phyloP scores from a whole-genome alignment of 2,113 vertebrate genomes.

The Neoarius graeffei region DNA sequence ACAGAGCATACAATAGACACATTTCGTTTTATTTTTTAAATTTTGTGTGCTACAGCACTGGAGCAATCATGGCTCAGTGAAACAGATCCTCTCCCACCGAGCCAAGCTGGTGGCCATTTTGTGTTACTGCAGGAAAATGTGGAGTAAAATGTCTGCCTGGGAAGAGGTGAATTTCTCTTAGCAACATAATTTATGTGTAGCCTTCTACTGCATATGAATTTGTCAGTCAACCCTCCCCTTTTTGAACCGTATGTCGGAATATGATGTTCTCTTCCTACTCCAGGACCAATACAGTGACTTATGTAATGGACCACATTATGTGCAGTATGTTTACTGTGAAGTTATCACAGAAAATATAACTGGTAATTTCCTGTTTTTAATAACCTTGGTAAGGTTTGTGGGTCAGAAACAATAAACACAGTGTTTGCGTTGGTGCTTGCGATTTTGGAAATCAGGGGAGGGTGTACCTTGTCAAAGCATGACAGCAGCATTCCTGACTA shows the following conservation, averaged over 20 bases:
- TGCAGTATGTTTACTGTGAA: background rate
- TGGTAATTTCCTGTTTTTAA: background rate
- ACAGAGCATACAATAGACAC: background rate
- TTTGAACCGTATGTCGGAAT: background rate
- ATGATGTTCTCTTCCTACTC: background rate
- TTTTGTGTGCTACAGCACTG: background rate
- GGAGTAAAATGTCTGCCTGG: slow-evolving; percentile 21
- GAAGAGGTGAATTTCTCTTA: background rate
- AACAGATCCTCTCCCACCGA: background rate
- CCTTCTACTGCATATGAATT: background rate
- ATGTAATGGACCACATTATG: background rate
- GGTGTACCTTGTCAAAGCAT: background rate
- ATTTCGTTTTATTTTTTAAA: background rate
- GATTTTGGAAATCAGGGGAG: background rate
- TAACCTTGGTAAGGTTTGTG: background rate
- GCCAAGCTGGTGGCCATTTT: slow-evolving; percentile 49
- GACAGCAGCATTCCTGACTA: background rate
- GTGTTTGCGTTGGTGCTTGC: background rate
- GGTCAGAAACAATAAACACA: background rate
- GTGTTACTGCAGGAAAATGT: slow-evolving; percentile 30
- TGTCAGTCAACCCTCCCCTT: background rate
- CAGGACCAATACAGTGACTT: background rate
- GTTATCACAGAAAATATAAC: background rate
- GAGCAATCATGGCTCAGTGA: background rate
- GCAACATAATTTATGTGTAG: background rate